A percentile compares a stretch with the other conserved stretches of the same genome.
Evolutionary conservation across 2,888 invertebrate genomes (phyloP).

Genomic region (Chrysotoxum bicinctum): DNA sequence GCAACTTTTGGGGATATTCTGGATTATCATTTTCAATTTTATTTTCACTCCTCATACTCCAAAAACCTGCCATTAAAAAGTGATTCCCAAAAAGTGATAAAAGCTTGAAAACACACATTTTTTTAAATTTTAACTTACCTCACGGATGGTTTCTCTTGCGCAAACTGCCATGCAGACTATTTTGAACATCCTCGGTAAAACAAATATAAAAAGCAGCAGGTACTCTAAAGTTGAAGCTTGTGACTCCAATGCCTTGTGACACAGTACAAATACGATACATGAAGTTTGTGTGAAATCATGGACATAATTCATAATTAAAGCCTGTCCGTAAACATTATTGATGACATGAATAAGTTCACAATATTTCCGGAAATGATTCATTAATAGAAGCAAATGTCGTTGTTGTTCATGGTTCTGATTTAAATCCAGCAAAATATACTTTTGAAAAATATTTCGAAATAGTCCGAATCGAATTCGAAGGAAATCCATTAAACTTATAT

Average conservation of each 20-base stretch:
- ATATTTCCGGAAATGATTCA: conserved; percentile 74
- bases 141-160: conserved; percentile 75
- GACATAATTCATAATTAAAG: conserved; percentile 74
- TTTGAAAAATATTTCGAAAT: conserved; percentile 74
- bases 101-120: no score
- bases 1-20: no score
- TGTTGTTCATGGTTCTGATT: background rate
- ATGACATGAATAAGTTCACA: conserved; percentile 74
- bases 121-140: conserved; percentile 77
- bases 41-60: no score
- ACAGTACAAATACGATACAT: conserved; percentile 76
- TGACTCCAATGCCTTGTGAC: conserved; percentile 75
- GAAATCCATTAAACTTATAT: conserved; percentile 77
- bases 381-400: conserved; percentile 63
- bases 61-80: no score
- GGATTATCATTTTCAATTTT: no score
- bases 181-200: conserved; percentile 76
- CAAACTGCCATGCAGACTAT: conserved; percentile 75
- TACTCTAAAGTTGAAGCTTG: conserved; percentile 73
- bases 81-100: no score
- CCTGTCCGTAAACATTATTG: conserved; percentile 75
- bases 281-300: conserved; percentile 78
- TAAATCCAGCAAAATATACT: conserved; percentile 28
- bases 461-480: conserved; percentile 77
- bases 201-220: conserved; percentile 74